Evolutionary conservation across 2,888 invertebrate species (phyloP).

Genomic region (Himalopsyche anomala): DNA sequence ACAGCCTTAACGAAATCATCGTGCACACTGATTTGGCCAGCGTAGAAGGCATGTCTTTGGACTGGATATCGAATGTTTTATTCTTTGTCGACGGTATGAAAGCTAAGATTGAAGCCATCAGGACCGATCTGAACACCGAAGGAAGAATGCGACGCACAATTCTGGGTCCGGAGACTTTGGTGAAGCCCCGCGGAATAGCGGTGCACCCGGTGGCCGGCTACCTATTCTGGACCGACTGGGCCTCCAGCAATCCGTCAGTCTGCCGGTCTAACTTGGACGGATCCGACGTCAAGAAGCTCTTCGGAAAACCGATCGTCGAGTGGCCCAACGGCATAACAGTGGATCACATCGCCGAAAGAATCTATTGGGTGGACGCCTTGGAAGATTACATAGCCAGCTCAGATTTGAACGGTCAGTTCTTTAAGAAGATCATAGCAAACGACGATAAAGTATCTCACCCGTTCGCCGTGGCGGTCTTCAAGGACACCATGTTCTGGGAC

Average conservation of each 20-base stretch:
- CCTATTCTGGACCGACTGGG: constrained; percentile 93
- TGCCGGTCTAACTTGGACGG: constrained; percentile 90
- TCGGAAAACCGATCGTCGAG: constrained; percentile 81
- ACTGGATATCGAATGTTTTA: constrained; percentile 91
- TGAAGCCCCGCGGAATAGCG: constrained; percentile 88
- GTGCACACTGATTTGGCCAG: constrained; percentile 86
- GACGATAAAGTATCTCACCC: constrained; percentile 86
- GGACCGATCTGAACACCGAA: constrained; percentile 77
- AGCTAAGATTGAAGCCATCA: constrained; percentile 88
- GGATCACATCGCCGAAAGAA: constrained; percentile 86
- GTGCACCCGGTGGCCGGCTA: constrained; percentile 89
- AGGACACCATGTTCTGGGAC: constrained; percentile 92
- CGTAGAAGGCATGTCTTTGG: constrained; percentile 92
- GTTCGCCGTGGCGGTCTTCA: constrained; percentile 90
- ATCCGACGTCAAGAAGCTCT: constrained; percentile 80
- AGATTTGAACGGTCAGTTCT: constrained; percentile 82
- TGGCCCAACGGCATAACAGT: constrained; percentile 94
- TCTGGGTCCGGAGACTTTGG: constrained; percentile 80
- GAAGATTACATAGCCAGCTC: constrained; percentile 88
- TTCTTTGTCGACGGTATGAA: constrained; percentile 91
- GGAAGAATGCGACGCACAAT: constrained; percentile 88
- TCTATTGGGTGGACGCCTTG: constrained; percentile 93
- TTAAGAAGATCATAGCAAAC: constrained; percentile 81
- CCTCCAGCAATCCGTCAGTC: constrained; percentile 84
- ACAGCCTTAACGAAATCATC: constrained; percentile 81